A percentile compares a stretch with the other conserved stretches of the same genome.
Conservation (phyloP, 2,797 vertebrate genomes). For the Hyperoplus immaculatus region DNA sequence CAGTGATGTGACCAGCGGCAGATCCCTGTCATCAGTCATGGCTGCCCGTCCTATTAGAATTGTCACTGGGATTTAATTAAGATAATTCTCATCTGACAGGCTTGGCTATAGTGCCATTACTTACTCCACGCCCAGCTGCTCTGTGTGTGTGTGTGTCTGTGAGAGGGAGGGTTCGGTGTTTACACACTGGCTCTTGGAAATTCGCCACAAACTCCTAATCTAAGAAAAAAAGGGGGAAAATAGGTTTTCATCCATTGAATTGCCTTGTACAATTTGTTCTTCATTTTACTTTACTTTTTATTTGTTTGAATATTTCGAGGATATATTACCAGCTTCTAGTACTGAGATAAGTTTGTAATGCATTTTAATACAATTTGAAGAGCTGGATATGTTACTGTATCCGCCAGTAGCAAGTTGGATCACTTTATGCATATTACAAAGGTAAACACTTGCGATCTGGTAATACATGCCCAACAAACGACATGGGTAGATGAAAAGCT, state of each 20-base stretch:
- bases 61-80: slow-evolving; percentile 87
- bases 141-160: slow-evolving; percentile 35
- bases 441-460: neutral
- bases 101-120: slow-evolving; percentile 78
- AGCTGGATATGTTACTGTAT: slow-evolving; percentile 19
- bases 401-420: slow-evolving; percentile 20
- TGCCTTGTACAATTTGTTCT: neutral
- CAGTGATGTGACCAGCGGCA: slow-evolving; percentile 78
- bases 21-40: slow-evolving; percentile 83
- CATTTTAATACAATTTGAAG: slow-evolving; percentile 34
- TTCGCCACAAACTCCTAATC: slow-evolving; percentile 38
- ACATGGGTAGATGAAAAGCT: slow-evolving; percentile 27
- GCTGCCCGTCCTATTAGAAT: slow-evolving; percentile 81
- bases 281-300: neutral
- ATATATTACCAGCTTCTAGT: neutral
- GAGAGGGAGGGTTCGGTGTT: neutral
- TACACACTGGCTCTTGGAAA: slow-evolving; percentile 21
- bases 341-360: neutral
- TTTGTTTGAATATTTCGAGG: neutral
- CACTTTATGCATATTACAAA: slow-evolving; percentile 22
- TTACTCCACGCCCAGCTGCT: slow-evolving; percentile 65
- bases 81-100: slow-evolving; percentile 86
- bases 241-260: neutral
- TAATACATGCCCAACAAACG: slow-evolving; percentile 27
- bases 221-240: slow-evolving; percentile 6